Evolutionary conservation across 2,888 invertebrate species (phyloP).

Genomic region (Kryphioiulus occultus): DNA sequence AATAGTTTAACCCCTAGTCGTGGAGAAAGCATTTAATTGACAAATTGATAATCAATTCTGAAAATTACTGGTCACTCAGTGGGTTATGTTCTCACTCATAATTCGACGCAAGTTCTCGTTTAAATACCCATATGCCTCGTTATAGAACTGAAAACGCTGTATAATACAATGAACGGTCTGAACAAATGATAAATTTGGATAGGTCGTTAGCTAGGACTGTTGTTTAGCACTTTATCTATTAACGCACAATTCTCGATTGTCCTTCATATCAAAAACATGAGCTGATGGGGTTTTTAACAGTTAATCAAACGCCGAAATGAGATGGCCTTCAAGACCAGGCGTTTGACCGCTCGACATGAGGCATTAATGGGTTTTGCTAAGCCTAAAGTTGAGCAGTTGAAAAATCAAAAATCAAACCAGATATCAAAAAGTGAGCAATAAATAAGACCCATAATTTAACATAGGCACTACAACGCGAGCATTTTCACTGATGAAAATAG

Average conservation of each 20-base stretch:
- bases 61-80: not conserved
- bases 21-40: not conserved
- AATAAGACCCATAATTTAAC: not conserved
- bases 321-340: not conserved
- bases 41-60: not conserved
- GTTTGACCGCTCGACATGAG: not conserved
- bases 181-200: conserved; percentile 18
- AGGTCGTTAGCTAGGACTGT: not conserved
- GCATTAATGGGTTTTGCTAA: not conserved
- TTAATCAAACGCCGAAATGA: not conserved
- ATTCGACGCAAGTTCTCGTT: not conserved
- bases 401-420: not conserved
- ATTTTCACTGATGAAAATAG: too few relatives aligned
- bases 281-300: conserved; percentile 18
- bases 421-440: not conserved
- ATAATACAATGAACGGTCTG: not conserved
- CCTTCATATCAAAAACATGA: not conserved
- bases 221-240: not conserved
- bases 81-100: too few relatives aligned
- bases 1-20: too few relatives aligned
- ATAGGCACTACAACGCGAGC: too few relatives aligned
- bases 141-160: not conserved
- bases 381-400: not conserved
- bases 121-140: not conserved
- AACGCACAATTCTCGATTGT: not conserved